Evolutionary conservation across 2,113 vertebrate species (phyloP).

Genomic region (Sapajus apella): DNA sequence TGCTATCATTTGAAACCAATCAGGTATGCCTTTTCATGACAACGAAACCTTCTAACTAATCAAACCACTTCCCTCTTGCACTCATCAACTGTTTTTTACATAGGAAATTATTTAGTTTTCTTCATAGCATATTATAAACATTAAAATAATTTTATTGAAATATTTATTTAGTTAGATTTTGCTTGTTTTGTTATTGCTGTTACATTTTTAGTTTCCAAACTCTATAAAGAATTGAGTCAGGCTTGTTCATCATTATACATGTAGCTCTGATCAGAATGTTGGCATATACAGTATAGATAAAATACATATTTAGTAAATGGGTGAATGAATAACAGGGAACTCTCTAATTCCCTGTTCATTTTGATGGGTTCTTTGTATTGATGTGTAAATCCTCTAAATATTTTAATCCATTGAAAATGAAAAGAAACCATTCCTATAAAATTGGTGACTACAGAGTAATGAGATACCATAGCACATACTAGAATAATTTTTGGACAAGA

Average conservation of each 20-base stretch:
- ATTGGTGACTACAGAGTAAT: not conserved
- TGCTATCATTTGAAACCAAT: not conserved
- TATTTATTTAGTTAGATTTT: not conserved
- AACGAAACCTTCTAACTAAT: not conserved
- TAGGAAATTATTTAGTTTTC: not conserved
- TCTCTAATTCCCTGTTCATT: not conserved
- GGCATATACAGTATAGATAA: not conserved
- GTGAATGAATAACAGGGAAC: not conserved
- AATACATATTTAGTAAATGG: not conserved
- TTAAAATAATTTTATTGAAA: not conserved
- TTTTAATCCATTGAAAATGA: conserved; percentile 12
- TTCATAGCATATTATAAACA: not conserved
- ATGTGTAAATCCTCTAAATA: not conserved
- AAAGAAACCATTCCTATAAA: not conserved
- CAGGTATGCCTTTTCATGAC: not conserved
- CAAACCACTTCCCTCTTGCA: not conserved
- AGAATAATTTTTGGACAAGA: not conserved
- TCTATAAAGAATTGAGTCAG: not conserved
- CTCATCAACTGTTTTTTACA: not conserved
- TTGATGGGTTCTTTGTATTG: not conserved
- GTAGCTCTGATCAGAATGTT: not conserved
- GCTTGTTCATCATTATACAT: not conserved
- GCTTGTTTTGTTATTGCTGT: not conserved
- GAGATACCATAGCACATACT: not conserved
- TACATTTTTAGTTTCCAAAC: not conserved